Conservation (phyloP, 2,888 invertebrate genomes). For the Leptinotarsa haldemani region DNA sequence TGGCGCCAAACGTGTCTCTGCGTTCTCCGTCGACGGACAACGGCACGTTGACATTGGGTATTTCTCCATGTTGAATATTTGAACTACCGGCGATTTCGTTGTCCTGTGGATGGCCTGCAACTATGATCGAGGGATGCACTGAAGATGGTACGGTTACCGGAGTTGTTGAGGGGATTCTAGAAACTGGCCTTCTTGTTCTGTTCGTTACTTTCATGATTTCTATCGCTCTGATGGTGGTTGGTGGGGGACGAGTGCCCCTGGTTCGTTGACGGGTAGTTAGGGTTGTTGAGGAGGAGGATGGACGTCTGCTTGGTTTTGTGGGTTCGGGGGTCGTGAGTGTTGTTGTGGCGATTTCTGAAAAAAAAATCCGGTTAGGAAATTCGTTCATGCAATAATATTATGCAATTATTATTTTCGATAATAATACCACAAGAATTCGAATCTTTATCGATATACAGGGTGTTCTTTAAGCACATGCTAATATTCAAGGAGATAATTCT, state of each 20-base stretch:
- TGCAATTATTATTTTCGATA: too few species aligned
- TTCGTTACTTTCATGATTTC: slow-evolving; percentile 60
- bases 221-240: slow-evolving; percentile 63
- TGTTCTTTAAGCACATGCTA: too few species aligned
- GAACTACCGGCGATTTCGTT: slow-evolving; percentile 75
- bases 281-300: slow-evolving; percentile 36
- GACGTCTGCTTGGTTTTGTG: slow-evolving; percentile 30
- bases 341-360: slow-evolving; percentile 25
- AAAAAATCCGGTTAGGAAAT: neutral
- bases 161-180: slow-evolving; percentile 52
- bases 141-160: slow-evolving; percentile 42
- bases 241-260: slow-evolving; percentile 61
- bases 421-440: too few species aligned
- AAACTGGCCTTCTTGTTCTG: slow-evolving; percentile 55
- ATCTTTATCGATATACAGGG: too few species aligned
- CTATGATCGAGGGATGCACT: slow-evolving; percentile 61
- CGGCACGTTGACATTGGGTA: slow-evolving; percentile 76
- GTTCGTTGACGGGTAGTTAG: slow-evolving; percentile 59
- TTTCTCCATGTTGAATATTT: slow-evolving; percentile 72
- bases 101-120: slow-evolving; percentile 78
- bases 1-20: slow-evolving; percentile 73
- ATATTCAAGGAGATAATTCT: too few species aligned
- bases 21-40: slow-evolving; percentile 74
- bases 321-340: slow-evolving; percentile 26
- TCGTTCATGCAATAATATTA: neutral